Percentiles rank a stretch among this genome's conserved stretches.
Evolutionary conservation across 2,113 vertebrate genomes (phyloP).

Genomic region (Dryoscopus gambensis): DNA sequence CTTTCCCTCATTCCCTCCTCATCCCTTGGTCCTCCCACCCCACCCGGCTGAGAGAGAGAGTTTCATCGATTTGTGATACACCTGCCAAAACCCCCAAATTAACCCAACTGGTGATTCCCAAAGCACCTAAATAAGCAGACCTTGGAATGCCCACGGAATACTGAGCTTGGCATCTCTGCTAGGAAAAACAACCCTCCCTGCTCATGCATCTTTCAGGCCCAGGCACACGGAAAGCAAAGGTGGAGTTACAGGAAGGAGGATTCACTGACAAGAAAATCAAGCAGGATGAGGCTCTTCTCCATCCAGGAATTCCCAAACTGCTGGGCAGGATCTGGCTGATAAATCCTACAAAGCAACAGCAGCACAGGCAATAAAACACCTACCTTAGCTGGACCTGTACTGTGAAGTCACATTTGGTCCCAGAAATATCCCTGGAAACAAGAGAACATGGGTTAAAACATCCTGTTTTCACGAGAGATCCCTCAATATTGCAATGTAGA

Average conservation of each 20-base stretch:
- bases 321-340: neutral
- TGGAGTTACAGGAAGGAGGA: neutral
- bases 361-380: neutral
- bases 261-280: neutral
- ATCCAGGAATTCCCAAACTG: neutral
- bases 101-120: neutral
- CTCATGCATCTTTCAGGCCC: neutral
- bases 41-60: accelerated
- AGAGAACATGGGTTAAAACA: neutral
- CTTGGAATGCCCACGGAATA: neutral
- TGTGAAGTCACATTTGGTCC: slow-evolving; percentile 99
- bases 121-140: neutral
- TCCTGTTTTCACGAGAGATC: neutral
- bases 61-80: neutral
- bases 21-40: neutral
- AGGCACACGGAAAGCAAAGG: accelerated
- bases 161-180: neutral
- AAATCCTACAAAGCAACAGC: neutral
- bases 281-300: neutral
- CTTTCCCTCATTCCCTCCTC: neutral
- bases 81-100: neutral
- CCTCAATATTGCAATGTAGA: accelerated
- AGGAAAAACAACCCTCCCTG: neutral
- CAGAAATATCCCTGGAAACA: slow-evolving; percentile 93
- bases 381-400: slow-evolving; percentile 99